These are phyloP conservation scores for Loriculus beryllinus DNA, from an alignment of 2,797 vertebrate genomes.

Conservation along the genomic window DNA sequence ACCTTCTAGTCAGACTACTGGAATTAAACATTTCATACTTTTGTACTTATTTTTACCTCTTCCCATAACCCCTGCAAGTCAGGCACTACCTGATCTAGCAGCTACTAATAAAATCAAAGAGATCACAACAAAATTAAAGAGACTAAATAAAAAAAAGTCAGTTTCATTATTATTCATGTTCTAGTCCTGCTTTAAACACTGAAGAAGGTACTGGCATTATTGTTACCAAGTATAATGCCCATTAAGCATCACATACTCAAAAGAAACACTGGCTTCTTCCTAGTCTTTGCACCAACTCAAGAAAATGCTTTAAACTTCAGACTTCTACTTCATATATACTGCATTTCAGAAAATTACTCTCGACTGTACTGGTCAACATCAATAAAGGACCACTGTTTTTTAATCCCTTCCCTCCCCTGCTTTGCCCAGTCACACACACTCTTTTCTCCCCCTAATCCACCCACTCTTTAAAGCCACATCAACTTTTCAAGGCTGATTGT, in stretches of 20 bases:
- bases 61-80: background rate
- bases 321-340: background rate
- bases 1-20: background rate
- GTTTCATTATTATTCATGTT: background rate
- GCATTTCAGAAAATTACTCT: background rate
- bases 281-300: background rate
- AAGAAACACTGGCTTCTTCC: background rate
- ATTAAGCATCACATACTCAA: background rate
- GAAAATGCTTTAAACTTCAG: background rate
- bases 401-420: conserved; percentile 13
- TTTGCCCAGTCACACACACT: background rate
- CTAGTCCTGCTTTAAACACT: background rate
- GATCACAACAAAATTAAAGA: background rate
- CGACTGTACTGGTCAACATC: background rate
- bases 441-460: conserved; percentile 5
- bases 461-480: background rate
- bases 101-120: background rate
- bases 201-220: background rate
- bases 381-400: conserved; percentile 23
- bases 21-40: background rate
- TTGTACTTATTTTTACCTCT: background rate
- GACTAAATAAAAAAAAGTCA: background rate
- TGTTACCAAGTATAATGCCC: background rate
- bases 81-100: background rate
- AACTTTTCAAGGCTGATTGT: background rate